phyloP scores from a whole-genome alignment of 2,888 invertebrate genomes.

The Epinotia bilunana region DNA sequence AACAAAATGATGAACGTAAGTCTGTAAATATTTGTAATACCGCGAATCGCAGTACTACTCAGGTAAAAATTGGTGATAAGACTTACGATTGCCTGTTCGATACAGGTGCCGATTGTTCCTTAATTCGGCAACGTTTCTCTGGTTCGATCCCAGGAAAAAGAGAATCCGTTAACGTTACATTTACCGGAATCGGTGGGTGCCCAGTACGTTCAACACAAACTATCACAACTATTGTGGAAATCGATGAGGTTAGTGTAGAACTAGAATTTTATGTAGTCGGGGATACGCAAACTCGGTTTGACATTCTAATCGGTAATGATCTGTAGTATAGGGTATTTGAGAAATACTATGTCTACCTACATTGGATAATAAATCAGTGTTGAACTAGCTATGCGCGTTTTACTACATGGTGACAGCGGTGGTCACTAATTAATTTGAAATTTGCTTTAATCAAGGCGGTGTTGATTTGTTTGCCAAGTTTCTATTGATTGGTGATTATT shows the following conservation, averaged over 20 bases:
- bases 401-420: too few relatives aligned
- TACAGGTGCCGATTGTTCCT: not conserved
- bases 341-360: too few relatives aligned
- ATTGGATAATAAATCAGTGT: too few relatives aligned
- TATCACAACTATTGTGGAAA: constrained; percentile 17
- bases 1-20: constrained; percentile 10
- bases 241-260: constrained; percentile 1
- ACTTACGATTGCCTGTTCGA: not conserved
- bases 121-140: not conserved
- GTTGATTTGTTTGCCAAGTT: too few relatives aligned
- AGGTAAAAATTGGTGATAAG: not conserved
- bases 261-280: constrained; percentile 21
- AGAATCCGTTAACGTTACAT: not conserved
- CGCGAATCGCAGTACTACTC: not conserved
- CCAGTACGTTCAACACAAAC: constrained; percentile 6
- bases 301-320: constrained; percentile 40
- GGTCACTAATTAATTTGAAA: too few relatives aligned
- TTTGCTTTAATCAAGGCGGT: too few relatives aligned
- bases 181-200: not conserved
- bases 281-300: constrained; percentile 31
- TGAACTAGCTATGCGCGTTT: too few relatives aligned
- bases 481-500: too few relatives aligned
- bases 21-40: not conserved
- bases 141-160: constrained; percentile 1
- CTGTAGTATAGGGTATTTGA: too few relatives aligned